phyloP scores from a whole-genome alignment of 2,888 invertebrate genomes.

The Chrysolina haemoptera region DNA sequence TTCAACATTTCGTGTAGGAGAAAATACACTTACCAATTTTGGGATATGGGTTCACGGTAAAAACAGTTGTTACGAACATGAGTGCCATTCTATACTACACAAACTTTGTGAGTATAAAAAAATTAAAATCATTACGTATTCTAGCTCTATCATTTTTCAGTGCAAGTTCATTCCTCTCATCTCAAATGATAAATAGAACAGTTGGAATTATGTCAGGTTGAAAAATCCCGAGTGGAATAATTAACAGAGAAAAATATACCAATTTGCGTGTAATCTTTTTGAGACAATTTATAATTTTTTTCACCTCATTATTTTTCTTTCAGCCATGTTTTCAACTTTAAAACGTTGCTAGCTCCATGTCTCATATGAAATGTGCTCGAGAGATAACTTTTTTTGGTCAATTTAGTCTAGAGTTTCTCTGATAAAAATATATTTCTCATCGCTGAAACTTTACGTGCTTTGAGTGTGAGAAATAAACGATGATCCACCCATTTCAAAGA shows the following conservation, averaged over 20 bases:
- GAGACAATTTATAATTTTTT: conserved; percentile 44
- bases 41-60: too few relatives aligned
- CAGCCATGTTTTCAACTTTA: neutral
- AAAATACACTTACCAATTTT: too few relatives aligned
- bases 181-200: conserved; percentile 27
- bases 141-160: neutral
- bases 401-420: neutral
- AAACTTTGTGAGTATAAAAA: neutral
- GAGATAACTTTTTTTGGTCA: conserved; percentile 11
- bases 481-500: neutral
- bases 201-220: conserved; percentile 44
- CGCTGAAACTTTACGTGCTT: neutral
- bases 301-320: conserved; percentile 18
- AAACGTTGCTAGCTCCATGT: neutral
- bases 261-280: conserved; percentile 48
- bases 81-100: neutral
- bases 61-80: neutral
- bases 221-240: conserved; percentile 48
- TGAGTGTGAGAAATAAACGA: neutral
- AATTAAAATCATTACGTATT: neutral
- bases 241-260: conserved; percentile 48
- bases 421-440: neutral
- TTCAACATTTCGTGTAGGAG: too few relatives aligned
- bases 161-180: neutral
- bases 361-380: neutral